phyloP scores from a whole-genome alignment of 2,888 invertebrate species.

The Himalopsyche tibetana region DNA sequence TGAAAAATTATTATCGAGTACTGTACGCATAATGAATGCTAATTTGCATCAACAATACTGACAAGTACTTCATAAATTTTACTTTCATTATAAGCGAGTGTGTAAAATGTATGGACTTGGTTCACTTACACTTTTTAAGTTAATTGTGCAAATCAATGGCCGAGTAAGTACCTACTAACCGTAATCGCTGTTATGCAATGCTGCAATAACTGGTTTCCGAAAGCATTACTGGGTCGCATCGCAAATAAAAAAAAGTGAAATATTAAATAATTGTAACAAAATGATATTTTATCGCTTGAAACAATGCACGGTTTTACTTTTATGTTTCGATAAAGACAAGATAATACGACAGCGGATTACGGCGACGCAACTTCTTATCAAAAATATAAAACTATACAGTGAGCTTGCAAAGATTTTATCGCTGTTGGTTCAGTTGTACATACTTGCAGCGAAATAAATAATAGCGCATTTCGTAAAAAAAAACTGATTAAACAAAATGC shows the following conservation, averaged over 20 bases:
- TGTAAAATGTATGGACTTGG: neutral
- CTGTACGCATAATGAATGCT: too few relatives aligned
- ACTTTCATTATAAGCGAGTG: neutral
- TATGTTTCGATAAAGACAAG: too few relatives aligned
- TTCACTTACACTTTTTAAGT: slow-evolving; percentile 14
- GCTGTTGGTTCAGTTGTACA: too few relatives aligned
- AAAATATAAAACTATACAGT: too few relatives aligned
- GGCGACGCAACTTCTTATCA: too few relatives aligned
- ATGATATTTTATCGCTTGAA: neutral
- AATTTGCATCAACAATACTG: neutral
- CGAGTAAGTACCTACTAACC: slow-evolving; percentile 10
- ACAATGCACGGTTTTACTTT: too few relatives aligned
- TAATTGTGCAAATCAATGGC: slow-evolving; percentile 34
- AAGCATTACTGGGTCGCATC: neutral
- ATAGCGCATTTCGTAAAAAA: too few relatives aligned
- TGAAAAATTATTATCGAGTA: too few relatives aligned
- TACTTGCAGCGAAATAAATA: too few relatives aligned
- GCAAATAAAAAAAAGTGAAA: neutral
- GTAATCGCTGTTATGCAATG: slow-evolving; percentile 1
- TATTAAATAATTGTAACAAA: neutral
- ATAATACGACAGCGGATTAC: too few relatives aligned
- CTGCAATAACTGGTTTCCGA: slow-evolving; percentile 29
- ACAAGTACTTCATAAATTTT: neutral
- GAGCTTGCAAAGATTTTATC: too few relatives aligned
- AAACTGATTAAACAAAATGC: too few relatives aligned